Evolutionary conservation across 2,888 invertebrate genomes (phyloP), one percentile per base, ranked within the genome.

Genomic region (Keiferia lycopersicella): DNA sequence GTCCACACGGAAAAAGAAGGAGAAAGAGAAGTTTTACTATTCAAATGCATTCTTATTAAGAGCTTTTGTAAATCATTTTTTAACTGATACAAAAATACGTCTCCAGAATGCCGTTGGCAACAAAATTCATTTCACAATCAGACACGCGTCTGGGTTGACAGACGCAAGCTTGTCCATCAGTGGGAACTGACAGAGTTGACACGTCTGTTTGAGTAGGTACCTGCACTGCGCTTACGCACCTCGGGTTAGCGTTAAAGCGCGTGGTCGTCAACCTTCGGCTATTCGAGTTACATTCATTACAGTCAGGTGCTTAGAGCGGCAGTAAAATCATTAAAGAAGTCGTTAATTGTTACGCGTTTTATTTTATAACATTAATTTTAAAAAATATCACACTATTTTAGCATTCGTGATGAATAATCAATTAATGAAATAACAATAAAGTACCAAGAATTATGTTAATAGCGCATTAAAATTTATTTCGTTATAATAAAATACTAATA

Each of bases 161-260:
- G 61, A 58, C 30, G 18, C 34, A 56, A 34, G 58, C 8, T 39
- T 61, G 30, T 61, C 61, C 45, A 26, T 60, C 45, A 45, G 18
- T 48, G 45, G 14, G 69, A 68, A 73, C 67, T 73, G 72, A 68
- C 73, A 73, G 76, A 74, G 76, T 68, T 71, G 73, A 74, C 77
- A n/a, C 69, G 73, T 66, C 67, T 69, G 67, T 71, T 69, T 68
- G 59, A 34, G 60, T 66, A 71, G 71, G 34, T 34, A 34, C 34
- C 34, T 34, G 34, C 34, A 34, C 73, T 73, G 69, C 72, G 67
- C 71, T 65, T 59, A 59, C 65, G 62, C 62, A 64, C 14, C 50
- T 61, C 61, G 14, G 50, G n/a, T 50, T 61, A 18, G 34, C 34
- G 61, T 50, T 50, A 50, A 50, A 18, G 34, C 18, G 34, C 50